phyloP scores from a whole-genome alignment of 2,888 invertebrate genomes.

The Acleris cristana region DNA sequence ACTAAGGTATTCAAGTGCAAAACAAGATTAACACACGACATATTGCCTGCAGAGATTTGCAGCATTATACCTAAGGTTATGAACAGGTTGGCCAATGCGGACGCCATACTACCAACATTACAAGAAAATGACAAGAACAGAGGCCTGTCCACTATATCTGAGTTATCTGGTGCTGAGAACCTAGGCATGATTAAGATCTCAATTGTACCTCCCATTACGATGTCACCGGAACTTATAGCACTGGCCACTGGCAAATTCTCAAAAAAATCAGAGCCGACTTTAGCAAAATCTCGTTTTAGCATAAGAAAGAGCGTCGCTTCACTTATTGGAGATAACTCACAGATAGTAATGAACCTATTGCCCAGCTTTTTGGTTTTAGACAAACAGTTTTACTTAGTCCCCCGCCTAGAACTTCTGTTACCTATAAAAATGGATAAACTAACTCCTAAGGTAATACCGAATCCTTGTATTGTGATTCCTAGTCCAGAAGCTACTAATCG shows the following conservation, averaged over 20 bases:
- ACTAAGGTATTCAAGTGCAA: slow-evolving; percentile 66
- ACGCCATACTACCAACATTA: slow-evolving; percentile 39
- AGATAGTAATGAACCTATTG: not conserved
- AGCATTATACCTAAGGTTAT: slow-evolving; percentile 68
- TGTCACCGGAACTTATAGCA: slow-evolving; percentile 40
- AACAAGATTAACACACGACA: slow-evolving; percentile 63
- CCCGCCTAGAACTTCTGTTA: not conserved
- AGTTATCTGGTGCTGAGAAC: slow-evolving; percentile 44
- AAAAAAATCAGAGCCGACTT: slow-evolving; percentile 19
- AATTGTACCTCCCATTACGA: slow-evolving; percentile 29
- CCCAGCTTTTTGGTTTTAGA: not conserved
- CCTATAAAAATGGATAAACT: not conserved
- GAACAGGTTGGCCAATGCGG: slow-evolving; percentile 49
- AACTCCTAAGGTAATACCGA: not conserved
- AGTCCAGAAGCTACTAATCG: not conserved
- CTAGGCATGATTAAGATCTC: slow-evolving; percentile 25
- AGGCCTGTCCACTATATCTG: slow-evolving; percentile 52
- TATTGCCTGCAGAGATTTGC: slow-evolving; percentile 72
- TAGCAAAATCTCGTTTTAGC: slow-evolving; percentile 38
- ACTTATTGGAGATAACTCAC: not conserved
- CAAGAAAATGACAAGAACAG: slow-evolving; percentile 44
- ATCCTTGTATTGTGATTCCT: not conserved
- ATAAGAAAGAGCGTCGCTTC: not conserved
- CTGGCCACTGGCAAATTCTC: slow-evolving; percentile 46
- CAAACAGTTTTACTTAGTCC: not conserved